These are phyloP conservation scores for Sparidentex hasta DNA, from an alignment of 2,797 vertebrate species.

Conservation along the genomic window DNA sequence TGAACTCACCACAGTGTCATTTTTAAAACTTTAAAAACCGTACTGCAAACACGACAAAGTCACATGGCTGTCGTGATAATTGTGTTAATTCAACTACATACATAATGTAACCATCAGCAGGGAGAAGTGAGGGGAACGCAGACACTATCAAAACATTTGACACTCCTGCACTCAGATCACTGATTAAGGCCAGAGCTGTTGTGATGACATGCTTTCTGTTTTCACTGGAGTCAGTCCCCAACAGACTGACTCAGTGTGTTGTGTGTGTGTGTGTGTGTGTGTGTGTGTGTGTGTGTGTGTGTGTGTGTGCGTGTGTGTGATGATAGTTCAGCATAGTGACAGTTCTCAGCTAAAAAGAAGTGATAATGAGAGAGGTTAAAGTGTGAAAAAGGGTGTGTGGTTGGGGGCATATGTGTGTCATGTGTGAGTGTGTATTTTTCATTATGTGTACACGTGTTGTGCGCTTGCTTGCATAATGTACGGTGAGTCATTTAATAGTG, in stretches of 20 bases:
- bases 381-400: conserved; percentile 7
- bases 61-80: background rate
- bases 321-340: conserved; percentile 15
- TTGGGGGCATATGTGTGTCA: background rate
- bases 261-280: conserved; percentile 9
- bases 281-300: conserved; percentile 1
- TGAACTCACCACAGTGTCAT: background rate
- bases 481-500: background rate
- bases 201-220: conserved; percentile 40
- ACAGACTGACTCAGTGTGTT: conserved; percentile 48
- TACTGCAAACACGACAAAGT: background rate
- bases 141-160: conserved; percentile 12
- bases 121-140: background rate
- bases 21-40: background rate
- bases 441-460: background rate
- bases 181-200: conserved; percentile 10
- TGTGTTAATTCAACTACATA: background rate
- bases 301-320: conserved; percentile 10
- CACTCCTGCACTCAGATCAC: conserved; percentile 20
- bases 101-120: background rate
- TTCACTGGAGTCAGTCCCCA: conserved; percentile 36
- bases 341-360: conserved; percentile 17
- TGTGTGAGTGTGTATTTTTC: background rate
- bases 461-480: background rate
- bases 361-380: conserved; percentile 34